Conservation (phyloP, 2,888 invertebrate species). For the Drosophila rubida region DNA sequence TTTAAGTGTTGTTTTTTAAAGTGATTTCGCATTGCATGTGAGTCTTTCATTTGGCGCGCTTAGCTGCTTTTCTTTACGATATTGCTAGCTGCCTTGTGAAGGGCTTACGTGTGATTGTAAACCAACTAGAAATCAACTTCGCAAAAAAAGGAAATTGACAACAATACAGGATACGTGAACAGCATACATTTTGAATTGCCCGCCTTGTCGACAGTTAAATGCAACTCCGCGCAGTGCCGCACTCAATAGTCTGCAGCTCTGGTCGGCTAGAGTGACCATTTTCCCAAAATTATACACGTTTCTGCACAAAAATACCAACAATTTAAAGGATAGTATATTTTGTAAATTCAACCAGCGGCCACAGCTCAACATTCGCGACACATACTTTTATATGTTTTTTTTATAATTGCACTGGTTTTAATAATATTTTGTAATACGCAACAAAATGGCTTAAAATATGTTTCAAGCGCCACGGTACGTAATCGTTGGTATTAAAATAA, state of each 20-base stretch:
- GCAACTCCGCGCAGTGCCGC: conserved; percentile 10
- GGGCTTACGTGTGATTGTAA: conserved; percentile 84
- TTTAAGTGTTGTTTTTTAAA: conserved; percentile 5
- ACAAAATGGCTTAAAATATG: no score
- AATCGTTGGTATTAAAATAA: no score
- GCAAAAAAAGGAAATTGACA: background rate
- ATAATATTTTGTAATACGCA: no score
- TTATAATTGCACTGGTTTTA: no score
- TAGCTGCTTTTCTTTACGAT: conserved; percentile 74
- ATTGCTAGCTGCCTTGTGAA: conserved; percentile 85
- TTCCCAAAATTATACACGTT: no score
- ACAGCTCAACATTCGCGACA: no score
- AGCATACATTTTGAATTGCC: conserved; percentile 12
- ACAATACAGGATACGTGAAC: background rate
- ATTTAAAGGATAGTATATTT: background rate
- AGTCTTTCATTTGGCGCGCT: conserved; percentile 84
- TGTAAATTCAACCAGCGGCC: no score
- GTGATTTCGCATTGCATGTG: conserved; percentile 75
- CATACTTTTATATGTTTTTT: no score
- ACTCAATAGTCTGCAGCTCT: conserved; percentile 3
- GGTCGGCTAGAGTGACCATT: background rate
- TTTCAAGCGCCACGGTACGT: no score
- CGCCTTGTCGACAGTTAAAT: conserved; percentile 9
- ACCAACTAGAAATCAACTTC: conserved; percentile 48
- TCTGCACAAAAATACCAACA: background rate